Conservation (phyloP, 2,797 vertebrate species). For the Poecile montanus region DNA sequence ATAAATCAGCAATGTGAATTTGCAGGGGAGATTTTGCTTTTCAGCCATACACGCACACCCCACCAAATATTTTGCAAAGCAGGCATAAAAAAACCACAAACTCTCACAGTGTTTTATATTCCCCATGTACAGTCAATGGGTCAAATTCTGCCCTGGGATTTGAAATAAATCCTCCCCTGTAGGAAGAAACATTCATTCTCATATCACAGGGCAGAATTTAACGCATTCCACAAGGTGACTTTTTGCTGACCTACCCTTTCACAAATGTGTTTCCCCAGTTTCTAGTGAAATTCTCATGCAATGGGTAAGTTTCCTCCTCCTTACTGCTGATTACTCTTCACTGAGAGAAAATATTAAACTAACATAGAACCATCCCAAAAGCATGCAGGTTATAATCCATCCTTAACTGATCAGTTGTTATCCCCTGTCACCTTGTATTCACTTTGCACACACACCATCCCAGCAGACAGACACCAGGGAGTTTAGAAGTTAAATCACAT, state of each 20-base stretch:
- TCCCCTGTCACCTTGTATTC: neutral
- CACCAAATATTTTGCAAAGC: slow-evolving; percentile 1
- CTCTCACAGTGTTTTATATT: neutral
- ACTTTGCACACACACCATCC: neutral
- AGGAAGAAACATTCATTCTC: neutral
- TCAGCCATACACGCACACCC: neutral
- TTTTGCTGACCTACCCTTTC: neutral
- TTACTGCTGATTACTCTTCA: neutral
- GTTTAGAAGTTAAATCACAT: slow-evolving; percentile 71
- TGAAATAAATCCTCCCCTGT: neutral
- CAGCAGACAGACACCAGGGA: slow-evolving; percentile 22
- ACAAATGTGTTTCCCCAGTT: neutral
- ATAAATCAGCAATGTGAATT: neutral
- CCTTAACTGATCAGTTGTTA: neutral
- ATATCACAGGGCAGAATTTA: neutral
- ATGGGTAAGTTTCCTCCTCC: neutral
- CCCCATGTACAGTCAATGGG: neutral
- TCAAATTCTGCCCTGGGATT: neutral
- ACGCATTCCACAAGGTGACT: neutral
- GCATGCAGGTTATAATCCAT: slow-evolving; percentile 19
- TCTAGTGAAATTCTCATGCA: neutral
- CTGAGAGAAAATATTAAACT: neutral
- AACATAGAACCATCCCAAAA: neutral
- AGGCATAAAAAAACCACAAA: neutral
- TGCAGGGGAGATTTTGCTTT: neutral